These are phyloP conservation scores for Eustalomyia histrio DNA, from an alignment of 2,888 invertebrate species.

Conservation along the genomic window DNA sequence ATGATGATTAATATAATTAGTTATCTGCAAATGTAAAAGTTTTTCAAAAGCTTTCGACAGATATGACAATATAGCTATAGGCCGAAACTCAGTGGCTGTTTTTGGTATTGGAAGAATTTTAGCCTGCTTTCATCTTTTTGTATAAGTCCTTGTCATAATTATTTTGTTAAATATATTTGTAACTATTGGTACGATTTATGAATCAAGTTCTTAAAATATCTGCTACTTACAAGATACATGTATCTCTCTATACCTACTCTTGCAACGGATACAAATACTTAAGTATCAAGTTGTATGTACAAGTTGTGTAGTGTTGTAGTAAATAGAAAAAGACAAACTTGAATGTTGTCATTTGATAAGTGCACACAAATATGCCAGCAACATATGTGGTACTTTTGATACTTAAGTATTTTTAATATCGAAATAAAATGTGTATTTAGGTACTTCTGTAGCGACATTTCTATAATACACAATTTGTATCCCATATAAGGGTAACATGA, in stretches of 20 bases:
- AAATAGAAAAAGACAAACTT: conserved; percentile 51
- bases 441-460: not conserved
- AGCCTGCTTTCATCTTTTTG: too few relatives aligned
- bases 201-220: not conserved
- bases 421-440: conserved; percentile 42
- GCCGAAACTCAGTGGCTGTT: too few relatives aligned
- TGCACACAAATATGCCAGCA: conserved; percentile 60
- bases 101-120: too few relatives aligned
- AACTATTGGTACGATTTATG: too few relatives aligned
- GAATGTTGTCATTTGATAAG: conserved; percentile 58
- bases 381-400: conserved; percentile 52
- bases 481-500: conserved; percentile 4
- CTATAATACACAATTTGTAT: conserved; percentile 27
- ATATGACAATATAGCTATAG: too few relatives aligned
- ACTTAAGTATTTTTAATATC: conserved; percentile 60
- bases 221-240: conserved; percentile 1
- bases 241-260: conserved; percentile 25
- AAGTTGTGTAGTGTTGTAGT: conserved; percentile 21
- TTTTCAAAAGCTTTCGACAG: too few relatives aligned
- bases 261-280: conserved; percentile 44
- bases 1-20: too few relatives aligned
- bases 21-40: too few relatives aligned
- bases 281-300: conserved; percentile 31
- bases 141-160: too few relatives aligned
- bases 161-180: too few relatives aligned